phyloP scores from a whole-genome alignment of 2,113 vertebrate genomes.

The Entosphenus tridentatus region DNA sequence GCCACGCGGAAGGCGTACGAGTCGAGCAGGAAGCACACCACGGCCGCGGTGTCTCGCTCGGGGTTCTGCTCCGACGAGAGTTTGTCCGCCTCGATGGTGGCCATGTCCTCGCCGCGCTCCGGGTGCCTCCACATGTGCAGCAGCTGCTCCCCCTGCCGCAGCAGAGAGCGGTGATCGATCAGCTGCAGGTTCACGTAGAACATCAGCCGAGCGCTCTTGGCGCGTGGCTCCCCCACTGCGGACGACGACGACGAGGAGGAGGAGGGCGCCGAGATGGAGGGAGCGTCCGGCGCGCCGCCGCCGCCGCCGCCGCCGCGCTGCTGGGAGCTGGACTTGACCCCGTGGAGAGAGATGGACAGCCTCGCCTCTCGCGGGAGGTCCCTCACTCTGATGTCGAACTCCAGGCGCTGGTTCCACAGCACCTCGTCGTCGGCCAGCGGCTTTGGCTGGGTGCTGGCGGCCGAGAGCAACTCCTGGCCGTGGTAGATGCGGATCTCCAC shows the following conservation, averaged over 20 bases:
- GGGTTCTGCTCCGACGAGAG: conserved; percentile 32
- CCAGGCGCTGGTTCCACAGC: conserved; percentile 33
- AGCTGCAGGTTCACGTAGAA: conserved; percentile 35
- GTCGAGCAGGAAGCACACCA: conserved; percentile 29
- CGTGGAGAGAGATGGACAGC: conserved; percentile 25
- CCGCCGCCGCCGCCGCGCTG: too few relatives aligned
- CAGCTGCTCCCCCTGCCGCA: conserved; percentile 26
- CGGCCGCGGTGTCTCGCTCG: conserved; percentile 23
- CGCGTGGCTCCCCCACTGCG: conserved; percentile 11
- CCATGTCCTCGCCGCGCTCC: conserved; percentile 19
- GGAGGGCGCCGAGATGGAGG: too few relatives aligned
- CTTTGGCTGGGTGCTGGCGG: conserved; percentile 20
- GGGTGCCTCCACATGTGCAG: conserved; percentile 33
- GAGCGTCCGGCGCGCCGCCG: too few relatives aligned
- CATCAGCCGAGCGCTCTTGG: conserved; percentile 20
- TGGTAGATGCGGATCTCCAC: conserved; percentile 27
- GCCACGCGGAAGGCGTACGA: conserved; percentile 30
- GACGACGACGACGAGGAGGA: too few relatives aligned
- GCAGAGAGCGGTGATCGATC: conserved; percentile 33
- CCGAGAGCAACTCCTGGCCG: conserved; percentile 23
- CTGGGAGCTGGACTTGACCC: neutral
- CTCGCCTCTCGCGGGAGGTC: conserved; percentile 30
- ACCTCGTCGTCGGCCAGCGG: conserved; percentile 29
- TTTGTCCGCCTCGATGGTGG: conserved; percentile 29
- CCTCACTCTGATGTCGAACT: conserved; percentile 26